phyloP scores from a whole-genome alignment of 2,797 vertebrate species.

The Ptychobarbus kaznakovi region DNA sequence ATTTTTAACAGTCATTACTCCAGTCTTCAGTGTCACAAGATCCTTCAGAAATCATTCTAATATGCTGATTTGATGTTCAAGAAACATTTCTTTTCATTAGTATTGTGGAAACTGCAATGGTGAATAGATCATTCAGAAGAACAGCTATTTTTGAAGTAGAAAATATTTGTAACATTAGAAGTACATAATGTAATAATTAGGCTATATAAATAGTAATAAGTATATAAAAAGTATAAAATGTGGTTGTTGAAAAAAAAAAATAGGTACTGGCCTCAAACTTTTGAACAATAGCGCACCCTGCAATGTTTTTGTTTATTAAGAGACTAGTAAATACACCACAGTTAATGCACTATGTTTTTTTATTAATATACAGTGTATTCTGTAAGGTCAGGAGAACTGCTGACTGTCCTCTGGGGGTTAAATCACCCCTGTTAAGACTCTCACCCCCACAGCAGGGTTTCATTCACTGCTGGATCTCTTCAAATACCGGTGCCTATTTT shows the following conservation, averaged over 20 bases:
- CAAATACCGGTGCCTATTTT: neutral
- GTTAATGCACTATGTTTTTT: neutral
- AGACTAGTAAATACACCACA: neutral
- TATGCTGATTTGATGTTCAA: neutral
- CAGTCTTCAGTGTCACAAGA: too few relatives aligned
- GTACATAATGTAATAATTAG: neutral
- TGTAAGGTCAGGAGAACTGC: slow-evolving; percentile 5
- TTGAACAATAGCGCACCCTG: neutral
- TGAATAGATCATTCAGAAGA: too few relatives aligned
- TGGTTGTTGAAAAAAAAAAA: neutral
- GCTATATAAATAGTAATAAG: too few relatives aligned
- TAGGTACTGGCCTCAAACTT: too few relatives aligned
- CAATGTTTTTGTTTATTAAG: neutral
- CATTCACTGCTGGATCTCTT: slow-evolving; percentile 26
- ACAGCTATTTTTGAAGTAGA: neutral
- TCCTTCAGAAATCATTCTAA: too few relatives aligned
- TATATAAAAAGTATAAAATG: neutral
- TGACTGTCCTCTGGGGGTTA: slow-evolving; percentile 41
- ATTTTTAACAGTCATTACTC: too few relatives aligned
- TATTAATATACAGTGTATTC: neutral
- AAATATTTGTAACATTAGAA: neutral
- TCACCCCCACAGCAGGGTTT: neutral
- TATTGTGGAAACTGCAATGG: neutral
- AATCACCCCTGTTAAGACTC: slow-evolving; percentile 15
- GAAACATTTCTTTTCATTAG: neutral